A percentile compares a stretch with the other conserved stretches of the same genome.
Evolutionary conservation across 2,113 vertebrate species (phyloP).

Genomic region (Pimephales promelas): DNA sequence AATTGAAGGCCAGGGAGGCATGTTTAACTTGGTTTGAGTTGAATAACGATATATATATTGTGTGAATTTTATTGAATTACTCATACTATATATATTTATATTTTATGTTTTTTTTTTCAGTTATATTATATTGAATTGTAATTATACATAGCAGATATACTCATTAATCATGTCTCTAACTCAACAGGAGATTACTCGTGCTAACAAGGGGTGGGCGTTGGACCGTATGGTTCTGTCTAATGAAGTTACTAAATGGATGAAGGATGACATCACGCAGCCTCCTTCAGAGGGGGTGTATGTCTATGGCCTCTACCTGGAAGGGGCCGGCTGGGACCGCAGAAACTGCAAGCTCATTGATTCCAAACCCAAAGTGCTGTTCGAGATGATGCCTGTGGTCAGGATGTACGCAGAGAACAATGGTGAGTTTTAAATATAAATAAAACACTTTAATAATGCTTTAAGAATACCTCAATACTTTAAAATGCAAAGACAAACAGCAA

Average conservation of each 20-base stretch:
- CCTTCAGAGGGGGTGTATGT: constrained; percentile 90
- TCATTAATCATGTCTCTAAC: constrained; percentile 6
- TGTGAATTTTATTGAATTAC: background rate
- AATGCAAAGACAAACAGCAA: background rate
- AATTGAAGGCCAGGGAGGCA: background rate
- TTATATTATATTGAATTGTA: background rate
- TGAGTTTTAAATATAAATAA: constrained; percentile 60
- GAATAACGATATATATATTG: background rate
- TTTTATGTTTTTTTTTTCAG: too few relatives aligned
- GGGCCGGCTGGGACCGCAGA: constrained; percentile 91
- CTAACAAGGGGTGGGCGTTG: constrained; percentile 92
- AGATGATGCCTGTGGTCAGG: constrained; percentile 90
- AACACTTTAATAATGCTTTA: too few relatives aligned
- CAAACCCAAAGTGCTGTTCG: constrained; percentile 92
- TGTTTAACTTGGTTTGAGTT: background rate
- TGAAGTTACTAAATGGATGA: constrained; percentile 94
- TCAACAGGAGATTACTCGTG: constrained; percentile 87
- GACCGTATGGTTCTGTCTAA: constrained; percentile 90
- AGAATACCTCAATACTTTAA: too few relatives aligned
- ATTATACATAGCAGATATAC: background rate
- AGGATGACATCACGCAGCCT: constrained; percentile 87
- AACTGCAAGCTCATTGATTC: constrained; percentile 86
- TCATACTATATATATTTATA: background rate
- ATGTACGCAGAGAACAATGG: constrained; percentile 94
- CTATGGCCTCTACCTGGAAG: constrained; percentile 91